A percentile compares a stretch with the other conserved stretches of the same genome.
Conservation (phyloP, 2,113 vertebrate species). For the Corvus hawaiiensis region DNA sequence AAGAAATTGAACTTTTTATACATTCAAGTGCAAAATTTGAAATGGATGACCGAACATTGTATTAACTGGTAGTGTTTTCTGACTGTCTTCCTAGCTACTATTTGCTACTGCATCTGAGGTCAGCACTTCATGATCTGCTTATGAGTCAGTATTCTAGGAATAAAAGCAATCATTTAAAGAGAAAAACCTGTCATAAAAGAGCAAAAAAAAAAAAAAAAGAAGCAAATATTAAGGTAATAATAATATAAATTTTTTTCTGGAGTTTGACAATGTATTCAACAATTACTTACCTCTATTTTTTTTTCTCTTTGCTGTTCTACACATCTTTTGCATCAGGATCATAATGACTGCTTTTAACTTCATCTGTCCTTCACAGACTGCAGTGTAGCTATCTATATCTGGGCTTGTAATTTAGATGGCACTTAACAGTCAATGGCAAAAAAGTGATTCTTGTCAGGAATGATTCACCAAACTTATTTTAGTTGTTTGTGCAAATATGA, state of each 20-base stretch:
- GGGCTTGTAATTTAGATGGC: neutral
- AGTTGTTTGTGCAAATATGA: constrained; percentile 15
- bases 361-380: neutral
- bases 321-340: neutral
- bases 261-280: neutral
- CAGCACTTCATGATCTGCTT: neutral
- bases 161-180: neutral
- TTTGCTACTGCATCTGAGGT: neutral
- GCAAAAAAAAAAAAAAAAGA: neutral
- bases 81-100: neutral
- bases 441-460: neutral
- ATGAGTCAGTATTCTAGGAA: neutral
- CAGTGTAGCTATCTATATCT: neutral
- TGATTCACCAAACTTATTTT: constrained; percentile 37
- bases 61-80: neutral
- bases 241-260: neutral
- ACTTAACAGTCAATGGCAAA: neutral
- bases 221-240: neutral
- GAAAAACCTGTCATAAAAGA: neutral
- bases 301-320: neutral
- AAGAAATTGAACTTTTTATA: neutral
- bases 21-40: neutral
- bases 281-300: neutral
- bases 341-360: neutral
- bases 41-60: neutral